phyloP scores from a whole-genome alignment of 2,797 vertebrate species.

The Phoxinus dragarum region DNA sequence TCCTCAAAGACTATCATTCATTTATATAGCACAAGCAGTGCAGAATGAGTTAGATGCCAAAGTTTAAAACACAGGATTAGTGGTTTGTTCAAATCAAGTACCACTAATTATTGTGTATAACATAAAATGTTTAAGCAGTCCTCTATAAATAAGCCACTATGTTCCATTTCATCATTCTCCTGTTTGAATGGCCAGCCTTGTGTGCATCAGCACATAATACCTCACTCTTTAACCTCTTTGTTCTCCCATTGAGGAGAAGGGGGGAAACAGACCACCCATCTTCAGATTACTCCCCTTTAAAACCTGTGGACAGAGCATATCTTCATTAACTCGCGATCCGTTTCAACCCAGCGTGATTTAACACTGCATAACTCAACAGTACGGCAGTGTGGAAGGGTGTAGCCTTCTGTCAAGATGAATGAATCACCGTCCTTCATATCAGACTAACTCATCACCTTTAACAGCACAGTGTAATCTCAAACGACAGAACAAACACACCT shows the following conservation, averaged over 20 bases:
- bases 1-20: background rate
- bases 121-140: constrained; percentile 18
- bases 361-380: background rate
- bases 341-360: background rate
- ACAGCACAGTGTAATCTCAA: constrained; percentile 11
- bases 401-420: constrained; percentile 15
- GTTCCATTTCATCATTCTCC: constrained; percentile 24
- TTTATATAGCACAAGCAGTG: background rate
- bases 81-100: constrained; percentile 7
- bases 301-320: constrained; percentile 4
- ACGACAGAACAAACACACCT: constrained; percentile 27
- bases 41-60: background rate
- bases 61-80: background rate
- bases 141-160: constrained; percentile 25
- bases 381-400: background rate
- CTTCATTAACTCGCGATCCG: constrained; percentile 4
- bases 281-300: background rate
- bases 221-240: constrained; percentile 3
- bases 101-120: constrained; percentile 19
- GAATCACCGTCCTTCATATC: constrained; percentile 8
- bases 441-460: constrained; percentile 24
- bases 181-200: constrained; percentile 1
- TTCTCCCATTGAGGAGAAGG: background rate
- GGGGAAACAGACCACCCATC: background rate
- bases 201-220: background rate